phyloP scores from a whole-genome alignment of 1,140 invertebrate genomes.

The Chironomus tepperi region DNA sequence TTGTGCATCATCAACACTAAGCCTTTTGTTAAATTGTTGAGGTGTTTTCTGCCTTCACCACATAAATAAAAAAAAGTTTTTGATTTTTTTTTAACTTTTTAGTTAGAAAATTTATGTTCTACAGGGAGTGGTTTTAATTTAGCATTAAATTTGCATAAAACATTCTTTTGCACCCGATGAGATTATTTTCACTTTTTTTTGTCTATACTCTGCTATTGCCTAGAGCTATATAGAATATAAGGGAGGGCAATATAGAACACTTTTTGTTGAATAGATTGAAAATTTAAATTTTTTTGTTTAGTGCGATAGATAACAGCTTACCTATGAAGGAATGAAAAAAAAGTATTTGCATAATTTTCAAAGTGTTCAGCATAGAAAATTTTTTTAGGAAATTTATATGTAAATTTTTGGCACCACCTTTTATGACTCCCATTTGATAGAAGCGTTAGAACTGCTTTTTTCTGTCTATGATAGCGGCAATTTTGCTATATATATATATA shows the following conservation, averaged over 20 bases:
- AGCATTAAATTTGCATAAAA: constrained; percentile 18
- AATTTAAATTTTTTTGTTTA: constrained; percentile 12
- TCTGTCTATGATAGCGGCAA: too few species aligned
- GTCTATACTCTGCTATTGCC: too few species aligned
- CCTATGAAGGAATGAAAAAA: too few species aligned
- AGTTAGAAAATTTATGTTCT: not conserved
- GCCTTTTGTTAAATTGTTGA: not conserved
- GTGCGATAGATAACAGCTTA: not conserved
- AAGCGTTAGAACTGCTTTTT: too few species aligned
- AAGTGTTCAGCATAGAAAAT: too few species aligned
- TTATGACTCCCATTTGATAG: too few species aligned
- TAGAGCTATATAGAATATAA: too few species aligned
- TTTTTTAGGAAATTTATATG: too few species aligned
- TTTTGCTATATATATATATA: not conserved
- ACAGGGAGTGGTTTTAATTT: constrained; percentile 19
- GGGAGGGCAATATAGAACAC: not conserved
- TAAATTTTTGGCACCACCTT: too few species aligned
- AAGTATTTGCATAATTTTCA: too few species aligned
- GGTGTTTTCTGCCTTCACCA: not conserved
- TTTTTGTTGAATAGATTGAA: not conserved
- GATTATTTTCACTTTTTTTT: not conserved
- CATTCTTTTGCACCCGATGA: constrained; percentile 4
- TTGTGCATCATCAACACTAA: not conserved
- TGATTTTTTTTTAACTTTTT: not conserved
- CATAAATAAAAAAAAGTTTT: not conserved